Percentiles rank a stretch among this genome's conserved stretches.
Conservation (phyloP, 2,797 vertebrate species). For the Thamnophis elegans region DNA sequence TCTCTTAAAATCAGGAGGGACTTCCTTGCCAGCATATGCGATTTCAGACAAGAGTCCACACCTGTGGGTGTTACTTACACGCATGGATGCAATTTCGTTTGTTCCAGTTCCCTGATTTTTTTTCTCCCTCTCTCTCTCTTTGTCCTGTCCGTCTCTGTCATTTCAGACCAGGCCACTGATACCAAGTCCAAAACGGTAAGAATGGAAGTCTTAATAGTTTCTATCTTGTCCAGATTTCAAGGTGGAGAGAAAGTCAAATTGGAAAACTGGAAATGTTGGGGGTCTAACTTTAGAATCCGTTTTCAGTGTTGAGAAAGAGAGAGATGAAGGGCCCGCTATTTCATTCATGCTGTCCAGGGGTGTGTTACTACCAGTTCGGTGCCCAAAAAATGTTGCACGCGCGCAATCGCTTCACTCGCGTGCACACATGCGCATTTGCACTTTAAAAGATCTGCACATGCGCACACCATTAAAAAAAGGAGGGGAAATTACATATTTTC, state of each 20-base stretch:
- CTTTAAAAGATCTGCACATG: no score
- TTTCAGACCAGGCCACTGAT: constrained; percentile 34
- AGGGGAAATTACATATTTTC: no score
- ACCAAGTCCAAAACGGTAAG: constrained; percentile 32
- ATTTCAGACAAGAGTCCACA: not conserved
- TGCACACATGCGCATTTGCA: no score
- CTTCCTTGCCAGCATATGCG: not conserved
- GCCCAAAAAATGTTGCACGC: no score
- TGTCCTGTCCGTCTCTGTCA: constrained; percentile 30
- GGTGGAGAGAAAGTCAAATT: not conserved
- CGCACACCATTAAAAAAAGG: no score
- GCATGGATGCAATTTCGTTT: not conserved
- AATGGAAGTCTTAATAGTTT: not conserved
- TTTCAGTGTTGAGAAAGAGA: not conserved
- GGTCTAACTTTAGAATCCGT: not conserved
- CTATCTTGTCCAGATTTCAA: not conserved
- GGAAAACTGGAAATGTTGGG: no score
- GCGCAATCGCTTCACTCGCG: no score
- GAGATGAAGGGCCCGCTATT: not conserved
- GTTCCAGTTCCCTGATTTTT: constrained; percentile 4
- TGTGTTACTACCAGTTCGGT: no score
- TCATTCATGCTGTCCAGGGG: not conserved
- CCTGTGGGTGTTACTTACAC: not conserved
- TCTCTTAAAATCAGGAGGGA: not conserved
- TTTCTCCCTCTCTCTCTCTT: constrained; percentile 11